Base-by-base conservation (phyloP, 2,797 vertebrate species). In the Pipistrellus pygmaeus region DNA sequence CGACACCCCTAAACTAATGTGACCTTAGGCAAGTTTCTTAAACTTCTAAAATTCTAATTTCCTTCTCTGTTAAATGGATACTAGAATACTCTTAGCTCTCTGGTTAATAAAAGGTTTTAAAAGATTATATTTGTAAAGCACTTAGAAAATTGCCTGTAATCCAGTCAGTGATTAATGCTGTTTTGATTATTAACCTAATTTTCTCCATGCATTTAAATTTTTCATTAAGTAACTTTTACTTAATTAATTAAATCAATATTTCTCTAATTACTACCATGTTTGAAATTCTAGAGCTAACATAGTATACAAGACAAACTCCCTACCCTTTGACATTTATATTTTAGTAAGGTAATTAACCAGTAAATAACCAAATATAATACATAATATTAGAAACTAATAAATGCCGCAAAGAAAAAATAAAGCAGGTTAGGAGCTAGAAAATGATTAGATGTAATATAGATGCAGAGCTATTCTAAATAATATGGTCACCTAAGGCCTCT, bases 171-270 rank as follows among this genome's bases (percentile, higher is more conserved):
- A 69, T 69, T 69, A 69, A 64, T n/a, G 51, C 12, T 72, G 83
- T 87, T 88, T 73, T 92, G 8, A 73, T 88, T 72, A 88, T 62
- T 88, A 82, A 62, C 18, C 6, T 88, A 81, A 78, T 77, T 78
- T 94, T 72, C 23, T 86, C 20, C 20, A 88, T 80, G 60, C 17
- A 80, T 23, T 89, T 86, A 86, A 86, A 89, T 57, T 80, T 94
- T 91, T 88, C 18, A 57, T 41, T 71, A 76, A 41, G 12, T 64
- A 78, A 46, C 8, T 83, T 85, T 69, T 75, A 91, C 27, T 78
- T 68, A 55, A 17, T 44, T 92, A 90, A 71, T 21, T 71, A 64
- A 89, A 51, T 14, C 41, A 20, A 35, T 81, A 38, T 38, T 46
- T 81, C 81, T 77, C 23, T 82, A 71, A 73, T 92, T 35, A 75